Conservation (phyloP, 2,797 vertebrate species). For the Diglossa cyanea region DNA sequence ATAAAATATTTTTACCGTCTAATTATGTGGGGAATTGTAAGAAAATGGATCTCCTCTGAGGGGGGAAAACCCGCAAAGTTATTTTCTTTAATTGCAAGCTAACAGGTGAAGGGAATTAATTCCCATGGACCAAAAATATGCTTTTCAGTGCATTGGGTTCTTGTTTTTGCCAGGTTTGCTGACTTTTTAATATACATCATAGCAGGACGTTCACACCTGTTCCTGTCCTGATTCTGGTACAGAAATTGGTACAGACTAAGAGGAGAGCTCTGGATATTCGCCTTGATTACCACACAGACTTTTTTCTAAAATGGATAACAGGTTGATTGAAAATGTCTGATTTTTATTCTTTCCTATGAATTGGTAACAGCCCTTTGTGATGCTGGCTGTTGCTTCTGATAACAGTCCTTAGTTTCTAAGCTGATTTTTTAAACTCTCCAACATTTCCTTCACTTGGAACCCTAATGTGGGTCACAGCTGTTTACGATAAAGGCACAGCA, state of each 20-base stretch:
- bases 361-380: not conserved
- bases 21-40: not conserved
- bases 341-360: not conserved
- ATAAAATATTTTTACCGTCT: not conserved
- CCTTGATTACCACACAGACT: not conserved
- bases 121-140: not conserved
- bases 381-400: not conserved
- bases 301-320: not conserved
- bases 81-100: not conserved
- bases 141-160: not conserved
- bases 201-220: not conserved
- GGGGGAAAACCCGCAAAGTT: accelerated
- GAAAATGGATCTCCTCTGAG: not conserved
- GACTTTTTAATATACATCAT: not conserved
- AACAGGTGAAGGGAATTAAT: not conserved
- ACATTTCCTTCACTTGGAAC: not conserved
- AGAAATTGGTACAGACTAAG: not conserved
- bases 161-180: not conserved
- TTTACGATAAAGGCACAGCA: not conserved
- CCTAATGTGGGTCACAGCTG: not conserved
- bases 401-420: not conserved
- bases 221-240: not conserved
- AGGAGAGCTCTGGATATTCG: not conserved
- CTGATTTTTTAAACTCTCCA: not conserved
- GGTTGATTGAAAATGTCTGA: not conserved